These are phyloP conservation scores for Mya arenaria DNA, from an alignment of 1,140 invertebrate species.

Conservation along the genomic window DNA sequence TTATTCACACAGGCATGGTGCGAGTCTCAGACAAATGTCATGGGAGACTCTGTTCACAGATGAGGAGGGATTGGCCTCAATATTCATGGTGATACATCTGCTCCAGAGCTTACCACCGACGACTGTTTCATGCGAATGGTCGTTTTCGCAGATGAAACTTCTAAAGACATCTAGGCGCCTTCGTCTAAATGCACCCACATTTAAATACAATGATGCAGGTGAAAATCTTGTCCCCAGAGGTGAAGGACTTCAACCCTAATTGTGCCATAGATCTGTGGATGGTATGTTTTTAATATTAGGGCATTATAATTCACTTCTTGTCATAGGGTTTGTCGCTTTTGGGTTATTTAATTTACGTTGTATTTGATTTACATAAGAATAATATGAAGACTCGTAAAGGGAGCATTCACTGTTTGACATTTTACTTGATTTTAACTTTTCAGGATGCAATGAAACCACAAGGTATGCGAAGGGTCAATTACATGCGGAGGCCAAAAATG, in stretches of 20 bases:
- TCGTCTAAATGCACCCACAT: background rate
- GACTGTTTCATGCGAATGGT: slow-evolving; percentile 1
- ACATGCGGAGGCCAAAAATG: too few species aligned
- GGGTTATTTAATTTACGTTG: background rate
- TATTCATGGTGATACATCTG: background rate
- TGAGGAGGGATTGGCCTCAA: background rate
- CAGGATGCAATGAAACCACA: background rate
- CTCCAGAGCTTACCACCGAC: slow-evolving; percentile 5
- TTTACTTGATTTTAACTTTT: background rate
- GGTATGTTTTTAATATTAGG: background rate
- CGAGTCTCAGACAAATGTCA: background rate
- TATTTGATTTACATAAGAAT: background rate
- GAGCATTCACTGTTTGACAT: background rate
- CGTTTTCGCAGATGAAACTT: slow-evolving; percentile 14
- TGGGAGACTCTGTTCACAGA: background rate
- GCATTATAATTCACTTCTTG: background rate
- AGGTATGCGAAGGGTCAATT: background rate
- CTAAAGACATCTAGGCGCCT: background rate
- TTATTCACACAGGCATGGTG: background rate
- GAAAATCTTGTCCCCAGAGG: background rate
- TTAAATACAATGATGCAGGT: background rate
- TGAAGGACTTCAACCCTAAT: background rate
- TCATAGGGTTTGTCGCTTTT: background rate
- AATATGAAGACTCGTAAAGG: background rate
- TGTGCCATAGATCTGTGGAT: background rate